Evolutionary conservation across 1,140 invertebrate genomes (phyloP).

Genomic region (Hypothenemus hampei): DNA sequence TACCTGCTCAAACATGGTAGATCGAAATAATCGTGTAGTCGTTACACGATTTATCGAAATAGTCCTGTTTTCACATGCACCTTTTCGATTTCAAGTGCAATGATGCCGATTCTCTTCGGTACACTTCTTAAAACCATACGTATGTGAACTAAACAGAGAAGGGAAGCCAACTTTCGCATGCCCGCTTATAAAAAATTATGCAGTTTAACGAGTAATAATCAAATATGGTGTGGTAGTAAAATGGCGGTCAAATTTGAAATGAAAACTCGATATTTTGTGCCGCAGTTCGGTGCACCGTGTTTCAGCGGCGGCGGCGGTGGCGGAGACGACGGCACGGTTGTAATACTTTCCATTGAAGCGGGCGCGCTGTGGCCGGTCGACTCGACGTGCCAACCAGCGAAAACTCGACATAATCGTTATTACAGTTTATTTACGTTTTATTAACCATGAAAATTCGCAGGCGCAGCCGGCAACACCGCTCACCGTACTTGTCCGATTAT

Average conservation of each 20-base stretch:
- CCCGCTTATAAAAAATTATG: no score
- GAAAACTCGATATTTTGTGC: no score
- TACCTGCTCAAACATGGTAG: conserved; percentile 11
- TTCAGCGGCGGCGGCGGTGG: no score
- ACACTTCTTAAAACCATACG: no score
- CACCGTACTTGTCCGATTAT: conserved; percentile 24
- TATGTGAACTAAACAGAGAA: no score
- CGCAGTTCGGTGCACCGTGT: neutral
- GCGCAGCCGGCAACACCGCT: conserved; percentile 19
- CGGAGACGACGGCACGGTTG: conserved; percentile 5
- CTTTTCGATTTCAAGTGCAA: conserved; percentile 5
- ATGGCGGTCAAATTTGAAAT: no score
- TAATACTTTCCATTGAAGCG: conserved; percentile 15
- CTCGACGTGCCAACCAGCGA: conserved; percentile 8
- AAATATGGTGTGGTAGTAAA: no score
- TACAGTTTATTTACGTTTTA: conserved; percentile 27
- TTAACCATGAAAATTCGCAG: conserved; percentile 22
- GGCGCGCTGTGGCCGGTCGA: neutral
- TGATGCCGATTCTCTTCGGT: no score
- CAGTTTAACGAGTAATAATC: no score
- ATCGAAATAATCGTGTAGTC: conserved; percentile 5
- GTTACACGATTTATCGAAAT: conserved; percentile 7
- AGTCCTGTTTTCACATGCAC: conserved; percentile 5
- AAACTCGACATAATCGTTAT: conserved; percentile 19
- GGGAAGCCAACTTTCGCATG: no score